Conservation (phyloP, 1,140 invertebrate species). For the Oncopodura yosiiana region DNA sequence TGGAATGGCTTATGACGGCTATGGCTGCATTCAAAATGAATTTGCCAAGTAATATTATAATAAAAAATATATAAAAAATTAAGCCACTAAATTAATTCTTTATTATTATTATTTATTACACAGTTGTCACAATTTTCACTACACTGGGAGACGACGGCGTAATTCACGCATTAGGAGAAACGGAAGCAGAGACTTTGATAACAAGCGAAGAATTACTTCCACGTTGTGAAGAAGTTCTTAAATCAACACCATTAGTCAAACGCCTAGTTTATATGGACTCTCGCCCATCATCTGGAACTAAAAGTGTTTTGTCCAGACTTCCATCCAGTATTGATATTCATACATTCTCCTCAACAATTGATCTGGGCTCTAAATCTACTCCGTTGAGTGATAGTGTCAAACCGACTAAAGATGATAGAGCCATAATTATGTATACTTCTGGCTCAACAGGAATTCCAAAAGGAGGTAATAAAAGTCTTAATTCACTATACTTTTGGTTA, state of each 20-base stretch:
- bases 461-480: too few relatives aligned
- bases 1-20: constrained; percentile 93
- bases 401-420: constrained; percentile 63
- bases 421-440: constrained; percentile 96
- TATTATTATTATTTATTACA: constrained; percentile 37
- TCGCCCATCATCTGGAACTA: neutral
- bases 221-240: constrained; percentile 73
- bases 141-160: constrained; percentile 94
- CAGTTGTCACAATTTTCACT: constrained; percentile 91
- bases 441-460: constrained; percentile 87
- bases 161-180: constrained; percentile 90
- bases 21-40: constrained; percentile 90
- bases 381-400: constrained; percentile 37
- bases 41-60: constrained; percentile 54
- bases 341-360: neutral
- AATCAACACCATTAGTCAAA: constrained; percentile 55
- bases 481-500: too few relatives aligned
- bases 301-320: neutral
- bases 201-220: constrained; percentile 81
- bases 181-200: constrained; percentile 80
- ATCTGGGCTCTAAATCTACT: neutral
- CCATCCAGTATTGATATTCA: neutral
- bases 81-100: neutral
- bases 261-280: constrained; percentile 76
- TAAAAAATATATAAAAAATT: neutral